These are phyloP conservation scores for Chesias legatella DNA, from an alignment of 2,888 invertebrate genomes.

Conservation along the genomic window DNA sequence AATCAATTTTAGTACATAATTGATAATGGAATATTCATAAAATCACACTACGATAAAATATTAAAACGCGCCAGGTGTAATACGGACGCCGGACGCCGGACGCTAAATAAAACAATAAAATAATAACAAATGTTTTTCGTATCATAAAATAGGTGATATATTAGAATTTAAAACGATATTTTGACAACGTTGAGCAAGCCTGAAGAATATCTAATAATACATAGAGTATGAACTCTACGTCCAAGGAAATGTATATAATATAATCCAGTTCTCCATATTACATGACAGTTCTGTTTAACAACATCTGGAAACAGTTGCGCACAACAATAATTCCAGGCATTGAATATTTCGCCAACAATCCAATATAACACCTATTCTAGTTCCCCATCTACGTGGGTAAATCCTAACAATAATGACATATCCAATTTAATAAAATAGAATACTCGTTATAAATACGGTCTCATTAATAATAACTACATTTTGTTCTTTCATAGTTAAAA, in stretches of 20 bases:
- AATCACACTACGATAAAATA: conserved; percentile 31
- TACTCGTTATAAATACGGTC: conserved; percentile 22
- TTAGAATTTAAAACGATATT: conserved; percentile 23
- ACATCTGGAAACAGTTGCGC: conserved; percentile 45
- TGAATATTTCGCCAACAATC: conserved; percentile 30
- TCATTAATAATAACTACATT: conserved; percentile 24
- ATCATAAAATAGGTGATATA: conserved; percentile 42
- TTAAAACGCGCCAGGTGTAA: conserved; percentile 24
- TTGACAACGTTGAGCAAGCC: conserved; percentile 22
- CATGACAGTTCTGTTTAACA: conserved; percentile 45
- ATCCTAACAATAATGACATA: conserved; percentile 25
- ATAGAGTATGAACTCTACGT: no score
- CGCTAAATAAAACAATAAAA: conserved; percentile 21
- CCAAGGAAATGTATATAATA: no score
- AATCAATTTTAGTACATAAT: conserved; percentile 27
- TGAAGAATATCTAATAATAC: not conserved
- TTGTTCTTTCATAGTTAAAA: conserved; percentile 24
- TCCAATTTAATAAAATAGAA: conserved; percentile 24
- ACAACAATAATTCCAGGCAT: conserved; percentile 15
- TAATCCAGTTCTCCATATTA: conserved; percentile 4
- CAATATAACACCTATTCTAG: conserved; percentile 63
- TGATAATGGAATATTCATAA: conserved; percentile 33
- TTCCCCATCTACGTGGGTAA: conserved; percentile 19
- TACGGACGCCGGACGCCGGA: conserved; percentile 12
- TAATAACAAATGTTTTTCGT: conserved; percentile 24